Evolutionary conservation across 2,797 vertebrate species (phyloP).

Genomic region (Acridotheres tristis): DNA sequence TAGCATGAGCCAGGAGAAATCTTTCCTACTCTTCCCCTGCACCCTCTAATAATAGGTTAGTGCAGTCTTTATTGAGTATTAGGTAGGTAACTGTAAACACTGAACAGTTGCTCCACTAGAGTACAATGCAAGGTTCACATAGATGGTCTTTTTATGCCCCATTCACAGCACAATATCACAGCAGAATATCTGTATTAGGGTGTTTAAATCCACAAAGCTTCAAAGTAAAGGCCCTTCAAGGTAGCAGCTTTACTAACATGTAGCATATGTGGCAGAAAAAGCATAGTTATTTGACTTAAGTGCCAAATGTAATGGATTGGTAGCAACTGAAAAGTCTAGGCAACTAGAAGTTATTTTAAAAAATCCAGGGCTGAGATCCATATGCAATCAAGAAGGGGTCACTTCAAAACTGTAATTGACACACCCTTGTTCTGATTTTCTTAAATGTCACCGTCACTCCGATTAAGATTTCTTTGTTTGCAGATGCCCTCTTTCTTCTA

Average conservation of each 20-base stretch:
- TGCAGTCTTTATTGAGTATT: not conserved
- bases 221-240: not conserved
- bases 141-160: not conserved
- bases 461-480: not conserved
- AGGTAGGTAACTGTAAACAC: not conserved
- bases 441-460: not conserved
- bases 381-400: not conserved
- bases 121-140: not conserved
- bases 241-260: not conserved
- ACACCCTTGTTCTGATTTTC: not conserved
- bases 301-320: not conserved
- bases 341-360: not conserved
- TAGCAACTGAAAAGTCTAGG: not conserved
- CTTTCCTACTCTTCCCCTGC: not conserved
- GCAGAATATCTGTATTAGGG: not conserved
- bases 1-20: not conserved
- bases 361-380: not conserved
- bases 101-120: not conserved
- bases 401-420: not conserved
- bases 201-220: not conserved
- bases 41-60: not conserved
- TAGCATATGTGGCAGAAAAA: not conserved
- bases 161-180: not conserved
- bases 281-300: not conserved
- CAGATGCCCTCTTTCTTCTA: not conserved